Evolutionary conservation across 2,113 vertebrate genomes (phyloP), one percentile per base, ranked within the genome.

Genomic region (Noturus placidus): DNA sequence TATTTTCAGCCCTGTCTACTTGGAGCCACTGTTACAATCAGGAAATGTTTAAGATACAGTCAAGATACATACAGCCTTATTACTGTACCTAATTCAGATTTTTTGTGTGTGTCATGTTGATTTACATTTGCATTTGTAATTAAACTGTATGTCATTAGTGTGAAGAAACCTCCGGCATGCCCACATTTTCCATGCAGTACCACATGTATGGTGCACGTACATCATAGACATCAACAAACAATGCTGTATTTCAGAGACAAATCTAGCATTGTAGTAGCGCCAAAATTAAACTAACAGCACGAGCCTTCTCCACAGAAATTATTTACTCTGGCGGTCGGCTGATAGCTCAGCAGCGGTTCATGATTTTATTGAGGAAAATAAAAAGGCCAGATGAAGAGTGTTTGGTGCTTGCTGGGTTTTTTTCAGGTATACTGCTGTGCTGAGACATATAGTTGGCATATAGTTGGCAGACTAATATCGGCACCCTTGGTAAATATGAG

Each of bases 381-480:
- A 70, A 19, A 72, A 74, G 38, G 20, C 33, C 70, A 70, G 69
- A 42, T 74, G 70, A 74, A 74, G 70, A 74, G 35, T 76, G 72
- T 76, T 46, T 38, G 69, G 7, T 69, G 30, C 2, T 72, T 46
- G 46, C 46, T 46, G 46, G 8, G 8, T 46, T 46, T 46, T 46
- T 9, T 50, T 10, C 11, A 27, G 42, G 10, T 46, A 76, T 42
- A 76, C 38, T 50, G 38, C 38, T 76, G 72, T 27, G 42, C 38
- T 50, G 72, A 46, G 72, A 76, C 20, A 42, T 42, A 42, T 42
- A 42, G 38, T 42, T n/a, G n/a, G n/a, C n/a, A n/a, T n/a, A n/a
- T n/a, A n/a, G n/a, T n/a, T n/a, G n/a, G n/a, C n/a, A n/a, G n/a
- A 42, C 38, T 42, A 42, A 42, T 42, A 42, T 42, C 5, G 38